phyloP scores from a whole-genome alignment of 2,888 invertebrate species.

The Sminthurides aquaticus region DNA sequence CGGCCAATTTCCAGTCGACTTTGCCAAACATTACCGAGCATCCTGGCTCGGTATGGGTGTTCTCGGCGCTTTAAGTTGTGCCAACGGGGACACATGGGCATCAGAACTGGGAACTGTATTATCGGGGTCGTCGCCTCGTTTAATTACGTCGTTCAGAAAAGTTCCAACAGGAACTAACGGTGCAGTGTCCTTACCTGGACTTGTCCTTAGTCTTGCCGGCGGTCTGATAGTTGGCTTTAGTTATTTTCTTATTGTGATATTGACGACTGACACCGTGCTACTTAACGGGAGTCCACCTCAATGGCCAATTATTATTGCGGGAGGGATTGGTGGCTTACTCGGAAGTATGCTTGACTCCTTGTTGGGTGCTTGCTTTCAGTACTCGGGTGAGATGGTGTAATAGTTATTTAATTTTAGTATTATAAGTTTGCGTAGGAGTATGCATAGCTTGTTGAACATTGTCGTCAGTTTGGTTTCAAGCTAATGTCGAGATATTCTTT shows the following conservation, averaged over 20 bases:
- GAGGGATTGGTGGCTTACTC: conserved; percentile 64
- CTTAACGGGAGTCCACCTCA: conserved; percentile 58
- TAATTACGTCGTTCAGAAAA: conserved; percentile 63
- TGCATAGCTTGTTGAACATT: neutral
- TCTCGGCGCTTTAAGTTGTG: conserved; percentile 67
- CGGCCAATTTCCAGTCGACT: conserved; percentile 70
- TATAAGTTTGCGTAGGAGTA: neutral
- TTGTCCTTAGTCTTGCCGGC: conserved; percentile 57
- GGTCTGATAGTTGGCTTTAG: conserved; percentile 64
- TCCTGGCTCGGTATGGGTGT: conserved; percentile 77
- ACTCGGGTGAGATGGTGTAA: conserved; percentile 57
- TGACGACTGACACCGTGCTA: conserved; percentile 56
- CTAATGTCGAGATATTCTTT: too few species aligned
- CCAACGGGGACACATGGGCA: conserved; percentile 85
- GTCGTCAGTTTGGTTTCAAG: conserved; percentile 5
- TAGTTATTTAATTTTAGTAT: neutral
- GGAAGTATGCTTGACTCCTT: conserved; percentile 77
- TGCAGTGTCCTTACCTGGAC: conserved; percentile 59
- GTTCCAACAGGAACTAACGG: conserved; percentile 86
- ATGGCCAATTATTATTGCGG: conserved; percentile 69
- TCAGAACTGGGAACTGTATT: conserved; percentile 77
- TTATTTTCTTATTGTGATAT: conserved; percentile 61
- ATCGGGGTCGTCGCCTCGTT: conserved; percentile 58
- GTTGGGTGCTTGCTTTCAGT: conserved; percentile 77
- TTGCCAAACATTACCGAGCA: conserved; percentile 63